Conservation (phyloP, 2,888 invertebrate genomes). For the Tortricodes alternella region DNA sequence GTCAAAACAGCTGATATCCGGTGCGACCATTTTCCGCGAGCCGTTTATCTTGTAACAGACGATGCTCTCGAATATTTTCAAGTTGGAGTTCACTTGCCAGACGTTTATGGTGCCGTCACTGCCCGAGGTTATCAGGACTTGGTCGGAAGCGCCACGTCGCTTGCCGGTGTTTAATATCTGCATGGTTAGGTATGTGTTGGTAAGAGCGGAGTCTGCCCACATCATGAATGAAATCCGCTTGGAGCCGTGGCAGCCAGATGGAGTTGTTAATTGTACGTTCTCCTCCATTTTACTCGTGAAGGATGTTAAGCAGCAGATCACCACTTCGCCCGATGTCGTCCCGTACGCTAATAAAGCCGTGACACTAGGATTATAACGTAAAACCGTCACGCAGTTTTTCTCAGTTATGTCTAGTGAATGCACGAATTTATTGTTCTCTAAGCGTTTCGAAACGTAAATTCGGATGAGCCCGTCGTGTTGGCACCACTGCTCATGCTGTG, state of each 20-base stretch:
- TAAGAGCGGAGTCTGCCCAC: slow-evolving; percentile 61
- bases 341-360: slow-evolving; percentile 67
- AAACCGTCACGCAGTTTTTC: slow-evolving; percentile 62
- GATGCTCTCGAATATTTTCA: slow-evolving; percentile 58
- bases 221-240: slow-evolving; percentile 53
- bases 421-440: slow-evolving; percentile 74
- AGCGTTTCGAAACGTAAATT: slow-evolving; percentile 59
- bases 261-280: slow-evolving; percentile 53
- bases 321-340: slow-evolving; percentile 64
- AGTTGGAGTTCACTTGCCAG: slow-evolving; percentile 64
- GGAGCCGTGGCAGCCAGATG: slow-evolving; percentile 59
- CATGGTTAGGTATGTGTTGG: slow-evolving; percentile 57
- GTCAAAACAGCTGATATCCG: slow-evolving; percentile 68
- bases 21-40: slow-evolving; percentile 45
- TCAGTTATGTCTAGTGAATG: slow-evolving; percentile 59
- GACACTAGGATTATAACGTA: slow-evolving; percentile 61
- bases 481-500: slow-evolving; percentile 69
- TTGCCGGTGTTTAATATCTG: slow-evolving; percentile 59
- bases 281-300: slow-evolving; percentile 40
- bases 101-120: slow-evolving; percentile 56
- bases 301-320: slow-evolving; percentile 57
- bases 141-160: slow-evolving; percentile 62
- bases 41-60: slow-evolving; percentile 57
- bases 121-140: slow-evolving; percentile 53
- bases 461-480: slow-evolving; percentile 62